Evolutionary conservation across 2,888 invertebrate species (phyloP).

Genomic region (Polydrusus pterygomalis): DNA sequence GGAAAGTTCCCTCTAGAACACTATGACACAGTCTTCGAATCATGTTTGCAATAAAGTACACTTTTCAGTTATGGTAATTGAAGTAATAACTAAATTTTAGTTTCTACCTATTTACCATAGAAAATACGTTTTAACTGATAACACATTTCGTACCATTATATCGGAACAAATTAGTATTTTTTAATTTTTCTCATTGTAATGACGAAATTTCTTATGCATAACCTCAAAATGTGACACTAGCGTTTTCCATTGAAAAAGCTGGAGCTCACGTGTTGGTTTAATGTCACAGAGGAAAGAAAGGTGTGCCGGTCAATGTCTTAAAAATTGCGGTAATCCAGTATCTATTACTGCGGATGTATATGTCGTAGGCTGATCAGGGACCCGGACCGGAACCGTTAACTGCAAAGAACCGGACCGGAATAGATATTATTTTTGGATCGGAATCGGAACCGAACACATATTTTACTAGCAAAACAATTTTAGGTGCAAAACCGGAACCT

Average conservation of each 20-base stretch:
- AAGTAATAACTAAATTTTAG: background rate
- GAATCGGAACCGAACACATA: too few relatives aligned
- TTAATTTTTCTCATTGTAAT: background rate
- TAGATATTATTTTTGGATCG: too few relatives aligned
- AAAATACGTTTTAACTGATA: background rate
- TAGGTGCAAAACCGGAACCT: too few relatives aligned
- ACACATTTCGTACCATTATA: constrained; percentile 2
- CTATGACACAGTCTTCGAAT: constrained; percentile 67
- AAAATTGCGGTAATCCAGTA: too few relatives aligned
- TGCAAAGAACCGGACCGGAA: too few relatives aligned
- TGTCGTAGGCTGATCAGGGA: too few relatives aligned
- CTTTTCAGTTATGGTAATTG: background rate
- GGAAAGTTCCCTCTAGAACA: constrained; percentile 66
- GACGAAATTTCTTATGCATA: background rate
- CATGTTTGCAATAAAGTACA: constrained; percentile 61
- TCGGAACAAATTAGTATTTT: background rate
- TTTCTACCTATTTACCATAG: background rate
- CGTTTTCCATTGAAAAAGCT: background rate
- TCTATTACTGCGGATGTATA: too few relatives aligned
- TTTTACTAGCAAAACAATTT: too few relatives aligned
- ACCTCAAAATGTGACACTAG: constrained; percentile 11
- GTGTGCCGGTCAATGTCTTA: too few relatives aligned
- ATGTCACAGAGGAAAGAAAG: too few relatives aligned
- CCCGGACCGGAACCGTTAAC: too few relatives aligned
- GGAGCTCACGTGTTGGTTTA: too few relatives aligned